A percentile compares a stretch with the other conserved stretches of the same genome.
phyloP scores from a whole-genome alignment of 2,797 vertebrate species.

The Leucoraja ocellata region DNA sequence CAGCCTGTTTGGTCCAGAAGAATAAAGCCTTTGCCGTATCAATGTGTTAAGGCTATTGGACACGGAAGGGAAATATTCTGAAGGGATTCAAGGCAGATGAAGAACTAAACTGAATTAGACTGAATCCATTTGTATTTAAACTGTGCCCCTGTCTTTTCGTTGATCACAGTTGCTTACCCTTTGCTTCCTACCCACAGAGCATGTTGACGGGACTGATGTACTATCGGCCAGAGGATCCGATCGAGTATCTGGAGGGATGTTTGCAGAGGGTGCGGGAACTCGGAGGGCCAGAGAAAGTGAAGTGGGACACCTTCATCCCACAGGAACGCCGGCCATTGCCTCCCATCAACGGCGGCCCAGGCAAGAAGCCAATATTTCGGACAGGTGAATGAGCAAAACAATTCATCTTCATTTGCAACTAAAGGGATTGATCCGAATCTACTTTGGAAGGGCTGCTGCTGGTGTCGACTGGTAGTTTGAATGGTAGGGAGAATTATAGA shows the following conservation, averaged over 20 bases:
- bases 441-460: background rate
- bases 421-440: background rate
- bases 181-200: slow-evolving; percentile 47
- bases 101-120: background rate
- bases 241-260: slow-evolving; percentile 55
- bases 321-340: slow-evolving; percentile 48
- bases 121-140: background rate
- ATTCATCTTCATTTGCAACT: background rate
- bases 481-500: too few relatives aligned
- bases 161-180: background rate
- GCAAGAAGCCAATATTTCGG: slow-evolving; percentile 50
- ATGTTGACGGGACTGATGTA: slow-evolving; percentile 62
- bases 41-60: background rate
- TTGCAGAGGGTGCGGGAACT: slow-evolving; percentile 54
- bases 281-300: slow-evolving; percentile 54
- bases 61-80: background rate
- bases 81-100: background rate
- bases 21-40: background rate
- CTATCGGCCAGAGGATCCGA: slow-evolving; percentile 56
- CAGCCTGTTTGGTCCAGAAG: background rate
- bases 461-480: background rate
- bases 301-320: slow-evolving; percentile 58
- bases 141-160: background rate
- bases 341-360: slow-evolving; percentile 46
- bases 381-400: slow-evolving; percentile 44